Conservation (phyloP, 2,888 invertebrate genomes). For the Lithodes maja region DNA sequence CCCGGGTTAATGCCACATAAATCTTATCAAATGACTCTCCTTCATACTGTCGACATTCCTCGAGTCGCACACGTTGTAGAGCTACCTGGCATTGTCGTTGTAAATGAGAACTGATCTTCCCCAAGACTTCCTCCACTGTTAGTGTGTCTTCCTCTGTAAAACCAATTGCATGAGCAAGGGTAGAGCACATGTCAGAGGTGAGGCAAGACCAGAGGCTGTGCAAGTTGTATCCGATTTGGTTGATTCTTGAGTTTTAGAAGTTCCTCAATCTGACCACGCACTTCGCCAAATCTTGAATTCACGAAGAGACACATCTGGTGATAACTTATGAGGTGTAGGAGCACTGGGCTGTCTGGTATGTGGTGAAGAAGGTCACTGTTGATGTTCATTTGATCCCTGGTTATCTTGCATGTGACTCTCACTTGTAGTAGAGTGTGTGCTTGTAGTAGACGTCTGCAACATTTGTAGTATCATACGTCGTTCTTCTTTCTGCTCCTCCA, state of each 20-base stretch:
- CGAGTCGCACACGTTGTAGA: too few relatives aligned
- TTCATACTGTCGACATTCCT: too few relatives aligned
- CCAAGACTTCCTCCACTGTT: background rate
- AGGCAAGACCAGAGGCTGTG: conserved; percentile 5
- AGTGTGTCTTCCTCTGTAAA: conserved; percentile 18
- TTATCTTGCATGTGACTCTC: background rate
- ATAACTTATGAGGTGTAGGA: background rate
- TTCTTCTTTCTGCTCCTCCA: background rate
- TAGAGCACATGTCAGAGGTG: background rate
- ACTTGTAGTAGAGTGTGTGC: too few relatives aligned
- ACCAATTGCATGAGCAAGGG: conserved; percentile 10
- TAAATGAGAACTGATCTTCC: background rate
- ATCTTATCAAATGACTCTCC: too few relatives aligned
- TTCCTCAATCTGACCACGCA: too few relatives aligned
- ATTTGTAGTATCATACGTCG: background rate
- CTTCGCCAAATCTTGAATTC: too few relatives aligned
- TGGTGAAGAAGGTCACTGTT: background rate
- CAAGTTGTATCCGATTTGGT: too few relatives aligned
- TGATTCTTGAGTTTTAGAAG: too few relatives aligned
- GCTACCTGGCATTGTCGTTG: conserved; percentile 13
- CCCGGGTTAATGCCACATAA: background rate
- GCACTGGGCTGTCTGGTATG: background rate
- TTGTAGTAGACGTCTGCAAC: rapidly evolving
- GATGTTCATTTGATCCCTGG: background rate
- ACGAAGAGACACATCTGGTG: too few relatives aligned